Percentiles rank a stretch among this genome's conserved stretches.
These are phyloP conservation scores for Aphaenogaster rudis DNA, from an alignment of 1,140 invertebrate genomes.

Conservation along the genomic window DNA sequence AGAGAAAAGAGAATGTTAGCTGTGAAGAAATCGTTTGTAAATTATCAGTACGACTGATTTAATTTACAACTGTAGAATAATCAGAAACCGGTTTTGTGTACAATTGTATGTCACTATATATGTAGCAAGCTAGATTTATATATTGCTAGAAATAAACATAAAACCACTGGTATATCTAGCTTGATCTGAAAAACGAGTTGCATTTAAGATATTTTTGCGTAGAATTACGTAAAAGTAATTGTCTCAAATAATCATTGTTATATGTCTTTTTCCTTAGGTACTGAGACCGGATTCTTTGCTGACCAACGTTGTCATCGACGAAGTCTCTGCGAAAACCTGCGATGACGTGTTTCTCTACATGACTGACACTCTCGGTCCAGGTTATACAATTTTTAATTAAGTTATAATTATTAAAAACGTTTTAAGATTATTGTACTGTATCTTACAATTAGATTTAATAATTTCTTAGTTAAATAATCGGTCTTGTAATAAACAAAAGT, in stretches of 20 bases:
- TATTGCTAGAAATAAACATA: neutral
- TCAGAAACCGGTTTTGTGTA: conserved; percentile 21
- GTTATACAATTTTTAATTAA: conserved; percentile 81
- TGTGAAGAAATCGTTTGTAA: neutral
- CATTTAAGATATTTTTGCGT: neutral
- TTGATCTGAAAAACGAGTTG: neutral
- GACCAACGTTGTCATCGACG: conserved; percentile 93
- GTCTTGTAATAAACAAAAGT: neutral
- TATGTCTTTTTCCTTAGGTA: conserved; percentile 85
- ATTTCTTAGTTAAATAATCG: neutral
- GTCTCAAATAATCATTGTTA: conserved; percentile 11
- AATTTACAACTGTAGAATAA: conserved; percentile 28
- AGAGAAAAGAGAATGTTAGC: neutral
- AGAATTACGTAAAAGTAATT: conserved; percentile 36
- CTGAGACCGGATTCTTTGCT: conserved; percentile 90
- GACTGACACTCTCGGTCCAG: conserved; percentile 92
- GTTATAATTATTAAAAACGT: neutral
- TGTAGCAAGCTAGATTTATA: neutral
- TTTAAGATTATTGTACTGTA: neutral
- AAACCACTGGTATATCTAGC: neutral
- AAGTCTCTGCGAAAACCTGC: conserved; percentile 89
- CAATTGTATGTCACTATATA: neutral
- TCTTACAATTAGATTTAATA: conserved; percentile 52
- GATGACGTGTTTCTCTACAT: conserved; percentile 93
- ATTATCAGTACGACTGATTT: neutral